Percentiles rank a stretch among this genome's conserved stretches.
Evolutionary conservation across 1,140 invertebrate species (phyloP).

Genomic region (Drosophila erecta): DNA sequence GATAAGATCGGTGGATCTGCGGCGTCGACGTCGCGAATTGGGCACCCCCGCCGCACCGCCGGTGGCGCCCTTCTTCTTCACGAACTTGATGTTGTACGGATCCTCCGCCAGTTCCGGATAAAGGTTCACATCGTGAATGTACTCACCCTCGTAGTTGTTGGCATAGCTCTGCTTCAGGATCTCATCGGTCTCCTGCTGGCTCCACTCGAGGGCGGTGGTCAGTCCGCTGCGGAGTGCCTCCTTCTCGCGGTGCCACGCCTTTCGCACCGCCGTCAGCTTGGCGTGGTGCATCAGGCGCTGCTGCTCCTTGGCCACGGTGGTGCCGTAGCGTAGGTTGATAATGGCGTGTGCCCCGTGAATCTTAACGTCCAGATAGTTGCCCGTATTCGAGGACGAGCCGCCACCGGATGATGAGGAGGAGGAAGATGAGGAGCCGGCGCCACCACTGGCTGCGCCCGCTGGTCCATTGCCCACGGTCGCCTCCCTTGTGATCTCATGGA

Average conservation of each 20-base stretch:
- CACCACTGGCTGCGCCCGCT: background rate
- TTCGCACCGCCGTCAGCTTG: slow-evolving; percentile 92
- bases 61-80: slow-evolving; percentile 89
- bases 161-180: slow-evolving; percentile 93
- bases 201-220: slow-evolving; percentile 90
- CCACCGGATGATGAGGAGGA: slow-evolving; percentile 14
- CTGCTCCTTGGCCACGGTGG: slow-evolving; percentile 94
- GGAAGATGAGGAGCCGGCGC: background rate
- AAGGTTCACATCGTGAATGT: slow-evolving; percentile 94
- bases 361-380: slow-evolving; percentile 91
- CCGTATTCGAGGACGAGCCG: slow-evolving; percentile 16
- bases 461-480: slow-evolving; percentile 66
- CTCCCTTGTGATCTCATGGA: slow-evolving; percentile 92
- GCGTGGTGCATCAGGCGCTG: slow-evolving; percentile 95
- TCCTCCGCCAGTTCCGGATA: slow-evolving; percentile 98
- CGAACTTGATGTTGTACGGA: slow-evolving; percentile 96
- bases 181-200: slow-evolving; percentile 93
- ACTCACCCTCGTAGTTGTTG: slow-evolving; percentile 94
- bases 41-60: slow-evolving; percentile 74
- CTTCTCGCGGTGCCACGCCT: slow-evolving; percentile 96
- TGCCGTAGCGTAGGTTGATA: slow-evolving; percentile 94
- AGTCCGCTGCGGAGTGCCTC: slow-evolving; percentile 92
- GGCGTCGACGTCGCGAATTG: slow-evolving; percentile 63
- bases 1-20: slow-evolving; percentile 37
- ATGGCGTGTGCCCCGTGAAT: slow-evolving; percentile 93